These are phyloP conservation scores for Sinelater perroti DNA, from an alignment of 2,888 invertebrate species.

Conservation along the genomic window DNA sequence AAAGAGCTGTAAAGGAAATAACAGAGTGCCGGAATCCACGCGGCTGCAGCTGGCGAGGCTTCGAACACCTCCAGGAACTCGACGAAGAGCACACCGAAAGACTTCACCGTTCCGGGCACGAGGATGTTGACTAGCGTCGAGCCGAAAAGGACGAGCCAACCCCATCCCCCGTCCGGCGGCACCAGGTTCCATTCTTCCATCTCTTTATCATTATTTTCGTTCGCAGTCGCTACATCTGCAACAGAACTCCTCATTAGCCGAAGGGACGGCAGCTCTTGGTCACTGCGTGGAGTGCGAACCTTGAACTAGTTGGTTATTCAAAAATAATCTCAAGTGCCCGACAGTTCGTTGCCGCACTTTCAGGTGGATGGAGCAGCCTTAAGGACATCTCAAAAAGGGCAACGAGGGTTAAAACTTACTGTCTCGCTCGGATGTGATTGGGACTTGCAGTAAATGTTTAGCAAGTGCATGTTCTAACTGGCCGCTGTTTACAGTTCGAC, in stretches of 20 bases:
- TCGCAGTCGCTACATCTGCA: conserved; percentile 10
- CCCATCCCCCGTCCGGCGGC: conserved; percentile 87
- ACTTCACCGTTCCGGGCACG: conserved; percentile 87
- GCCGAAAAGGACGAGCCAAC: conserved; percentile 79
- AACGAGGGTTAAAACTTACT: too few species aligned
- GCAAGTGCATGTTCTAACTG: too few species aligned
- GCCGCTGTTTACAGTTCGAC: too few species aligned
- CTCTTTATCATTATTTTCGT: conserved; percentile 47
- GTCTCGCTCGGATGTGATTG: too few species aligned
- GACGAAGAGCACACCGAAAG: conserved; percentile 85
- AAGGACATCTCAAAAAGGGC: too few species aligned
- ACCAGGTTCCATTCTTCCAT: conserved; percentile 74
- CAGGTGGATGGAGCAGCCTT: too few species aligned
- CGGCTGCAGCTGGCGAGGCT: conserved; percentile 75
- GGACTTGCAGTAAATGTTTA: too few species aligned
- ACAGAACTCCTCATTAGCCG: not conserved
- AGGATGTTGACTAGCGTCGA: conserved; percentile 84
- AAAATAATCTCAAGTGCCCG: too few species aligned
- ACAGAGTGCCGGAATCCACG: conserved; percentile 87
- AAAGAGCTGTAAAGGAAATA: conserved; percentile 89
- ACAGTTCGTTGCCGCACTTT: too few species aligned
- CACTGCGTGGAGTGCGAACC: too few species aligned
- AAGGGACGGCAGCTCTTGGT: too few species aligned
- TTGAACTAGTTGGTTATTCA: not conserved
- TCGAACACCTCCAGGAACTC: conserved; percentile 84